These are phyloP conservation scores for Gymnothorax javanicus DNA, from an alignment of 2,797 vertebrate genomes.

Conservation along the genomic window DNA sequence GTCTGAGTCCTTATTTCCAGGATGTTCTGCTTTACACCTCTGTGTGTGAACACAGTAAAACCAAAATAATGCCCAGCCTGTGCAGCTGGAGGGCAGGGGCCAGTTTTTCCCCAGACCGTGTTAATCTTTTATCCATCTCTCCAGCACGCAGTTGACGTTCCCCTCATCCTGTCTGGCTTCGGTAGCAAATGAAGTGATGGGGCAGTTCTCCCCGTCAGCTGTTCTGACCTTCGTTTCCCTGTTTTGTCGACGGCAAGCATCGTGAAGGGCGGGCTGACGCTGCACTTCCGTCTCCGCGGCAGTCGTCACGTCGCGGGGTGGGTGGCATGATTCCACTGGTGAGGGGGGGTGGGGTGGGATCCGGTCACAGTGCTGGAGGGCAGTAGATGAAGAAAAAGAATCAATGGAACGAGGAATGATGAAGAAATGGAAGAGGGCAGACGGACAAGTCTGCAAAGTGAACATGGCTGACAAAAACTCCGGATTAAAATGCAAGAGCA, in stretches of 20 bases:
- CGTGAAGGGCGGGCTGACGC: constrained; percentile 73
- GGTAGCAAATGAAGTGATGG: constrained; percentile 63
- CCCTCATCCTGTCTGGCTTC: constrained; percentile 47
- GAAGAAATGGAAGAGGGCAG: constrained; percentile 80
- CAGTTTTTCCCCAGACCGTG: constrained; percentile 4
- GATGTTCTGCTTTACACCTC: not conserved
- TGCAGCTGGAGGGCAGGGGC: not conserved
- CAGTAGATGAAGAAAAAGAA: constrained; percentile 82
- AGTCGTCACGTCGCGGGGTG: constrained; percentile 48
- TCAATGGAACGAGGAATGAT: constrained; percentile 90
- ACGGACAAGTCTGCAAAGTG: constrained; percentile 66
- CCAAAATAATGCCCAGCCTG: not conserved
- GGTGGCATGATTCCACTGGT: constrained; percentile 64
- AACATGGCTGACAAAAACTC: constrained; percentile 53
- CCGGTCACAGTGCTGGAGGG: constrained; percentile 52
- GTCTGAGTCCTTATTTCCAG: not conserved
- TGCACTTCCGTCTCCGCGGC: constrained; percentile 67
- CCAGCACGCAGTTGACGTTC: constrained; percentile 40
- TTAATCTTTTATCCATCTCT: constrained; percentile 40
- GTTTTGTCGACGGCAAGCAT: constrained; percentile 49
- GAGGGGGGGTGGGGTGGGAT: constrained; percentile 44
- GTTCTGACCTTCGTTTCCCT: constrained; percentile 57
- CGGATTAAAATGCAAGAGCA: constrained; percentile 48
- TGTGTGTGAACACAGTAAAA: not conserved
- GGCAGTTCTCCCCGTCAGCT: constrained; percentile 58